Evolutionary conservation across 1,140 invertebrate genomes (phyloP), one percentile per base, ranked within the genome.

Genomic region (Heliconius himera): DNA sequence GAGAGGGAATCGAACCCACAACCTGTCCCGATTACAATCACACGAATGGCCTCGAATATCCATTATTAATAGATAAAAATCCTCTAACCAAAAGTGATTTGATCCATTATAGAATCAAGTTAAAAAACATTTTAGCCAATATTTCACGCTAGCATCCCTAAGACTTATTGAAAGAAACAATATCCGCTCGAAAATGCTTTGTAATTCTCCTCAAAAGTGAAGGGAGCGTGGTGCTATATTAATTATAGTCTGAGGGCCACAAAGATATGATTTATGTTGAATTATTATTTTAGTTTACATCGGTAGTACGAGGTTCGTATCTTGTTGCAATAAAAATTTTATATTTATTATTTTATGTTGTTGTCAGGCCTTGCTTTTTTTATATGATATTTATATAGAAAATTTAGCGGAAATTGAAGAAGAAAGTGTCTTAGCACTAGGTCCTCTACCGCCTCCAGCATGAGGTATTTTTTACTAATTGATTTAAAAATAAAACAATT

Each of bases 141-240:
- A 71, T 41, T 38, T 71, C 70, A 71, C 22, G 11, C 22, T 71
- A 71, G n/a, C 36, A 71, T 71, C 70, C 33, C n/a, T 9, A 71
- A 71, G 70, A 36, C 36, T 71, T 71, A 71, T 71, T 71, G 70
- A 71, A 71, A 71, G 70, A 71, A 71, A 71, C 70, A 71, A 71
- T 71, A 71, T 71, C 70, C 70, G 18, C n/a, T 20, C 70, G n/a
- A 71, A 71, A 71, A 33, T 71, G 70, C 70, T 71, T 71, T 38
- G 70, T 71, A 71, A 71, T 38, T 71, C 36, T 71, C 70, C 20
- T 71, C 18, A 38, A 71, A 38, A 71, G 70, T 71, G 70, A 71
- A 38, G 70, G 70, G 70, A 36, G 70, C 3, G 70, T 29, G 29
- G 29, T 36, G 33, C 18, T 71, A 11, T 71, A 71, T 71, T 71